These are phyloP conservation scores for Drosophila formosana DNA, from an alignment of 2,888 invertebrate genomes.

Conservation along the genomic window DNA sequence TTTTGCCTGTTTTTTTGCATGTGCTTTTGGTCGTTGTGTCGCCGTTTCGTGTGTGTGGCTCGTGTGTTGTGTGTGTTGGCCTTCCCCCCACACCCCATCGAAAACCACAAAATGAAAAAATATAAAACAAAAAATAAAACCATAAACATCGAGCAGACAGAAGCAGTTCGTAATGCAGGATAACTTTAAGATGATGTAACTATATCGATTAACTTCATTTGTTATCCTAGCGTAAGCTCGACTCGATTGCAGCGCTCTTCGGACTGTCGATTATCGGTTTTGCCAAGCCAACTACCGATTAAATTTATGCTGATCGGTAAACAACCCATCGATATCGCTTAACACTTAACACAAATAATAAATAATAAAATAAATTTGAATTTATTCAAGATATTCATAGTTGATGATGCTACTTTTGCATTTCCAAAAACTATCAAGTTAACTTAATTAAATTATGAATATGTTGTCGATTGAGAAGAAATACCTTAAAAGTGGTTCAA, in stretches of 20 bases:
- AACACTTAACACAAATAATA: too few species aligned
- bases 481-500: too few species aligned
- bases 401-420: too few species aligned
- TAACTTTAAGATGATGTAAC: slow-evolving; percentile 79
- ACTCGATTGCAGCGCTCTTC: slow-evolving; percentile 1
- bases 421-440: too few species aligned
- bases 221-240: slow-evolving; percentile 2
- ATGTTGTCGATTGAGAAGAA: too few species aligned
- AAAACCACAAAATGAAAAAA: too few species aligned
- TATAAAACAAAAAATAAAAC: neutral
- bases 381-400: too few species aligned
- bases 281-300: neutral
- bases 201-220: slow-evolving; percentile 40
- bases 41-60: slow-evolving; percentile 19
- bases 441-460: too few species aligned
- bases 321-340: too few species aligned
- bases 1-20: slow-evolving; percentile 37
- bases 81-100: too few species aligned
- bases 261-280: neutral
- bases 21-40: slow-evolving; percentile 25
- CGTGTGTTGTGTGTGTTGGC: slow-evolving; percentile 5
- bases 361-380: too few species aligned
- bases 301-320: too few species aligned
- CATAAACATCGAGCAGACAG: slow-evolving; percentile 62
- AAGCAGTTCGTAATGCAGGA: slow-evolving; percentile 83